A percentile compares a stretch with the other conserved stretches of the same genome.
Conservation (phyloP, 2,797 vertebrate species). For the Hippocampus kuda region DNA sequence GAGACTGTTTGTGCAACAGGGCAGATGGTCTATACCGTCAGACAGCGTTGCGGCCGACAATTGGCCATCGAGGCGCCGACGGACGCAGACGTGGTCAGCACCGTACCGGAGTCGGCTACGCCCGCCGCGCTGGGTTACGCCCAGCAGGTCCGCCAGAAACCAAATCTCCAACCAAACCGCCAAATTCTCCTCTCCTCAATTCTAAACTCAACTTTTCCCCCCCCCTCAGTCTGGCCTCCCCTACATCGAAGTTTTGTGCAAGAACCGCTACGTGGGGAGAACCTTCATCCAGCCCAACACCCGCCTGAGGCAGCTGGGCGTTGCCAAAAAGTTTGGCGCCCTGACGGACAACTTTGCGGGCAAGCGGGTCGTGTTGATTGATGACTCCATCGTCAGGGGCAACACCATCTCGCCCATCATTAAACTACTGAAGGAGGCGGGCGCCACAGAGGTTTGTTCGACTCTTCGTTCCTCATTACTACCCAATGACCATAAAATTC, state of each 20-base stretch:
- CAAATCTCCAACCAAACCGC: neutral
- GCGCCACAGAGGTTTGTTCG: slow-evolving; percentile 83
- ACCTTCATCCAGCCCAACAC: slow-evolving; percentile 98
- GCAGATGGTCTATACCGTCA: slow-evolving; percentile 97
- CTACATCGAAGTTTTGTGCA: slow-evolving; percentile 92
- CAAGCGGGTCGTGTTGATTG: slow-evolving; percentile 88
- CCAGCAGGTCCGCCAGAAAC: slow-evolving; percentile 67
- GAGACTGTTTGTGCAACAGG: slow-evolving; percentile 58
- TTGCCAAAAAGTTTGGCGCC: slow-evolving; percentile 97
- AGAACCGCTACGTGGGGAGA: slow-evolving; percentile 94
- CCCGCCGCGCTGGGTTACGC: slow-evolving; percentile 95
- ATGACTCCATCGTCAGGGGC: slow-evolving; percentile 95
- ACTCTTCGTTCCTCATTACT: no score
- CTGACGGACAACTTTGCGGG: slow-evolving; percentile 93
- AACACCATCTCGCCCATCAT: slow-evolving; percentile 99
- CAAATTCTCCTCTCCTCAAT: neutral
- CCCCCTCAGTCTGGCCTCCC: slow-evolving; percentile 78
- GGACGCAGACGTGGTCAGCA: slow-evolving; percentile 94
- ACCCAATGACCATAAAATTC: no score
- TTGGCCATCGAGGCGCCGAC: slow-evolving; percentile 90
- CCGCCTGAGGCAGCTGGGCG: slow-evolving; percentile 88
- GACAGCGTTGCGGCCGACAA: slow-evolving; percentile 90
- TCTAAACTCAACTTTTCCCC: neutral
- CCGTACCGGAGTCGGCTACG: slow-evolving; percentile 95
- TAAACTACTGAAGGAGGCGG: slow-evolving; percentile 91